Evolutionary conservation across 2,797 vertebrate species (phyloP), one percentile per base, ranked within the genome.

Genomic region (Natrix natrix): DNA sequence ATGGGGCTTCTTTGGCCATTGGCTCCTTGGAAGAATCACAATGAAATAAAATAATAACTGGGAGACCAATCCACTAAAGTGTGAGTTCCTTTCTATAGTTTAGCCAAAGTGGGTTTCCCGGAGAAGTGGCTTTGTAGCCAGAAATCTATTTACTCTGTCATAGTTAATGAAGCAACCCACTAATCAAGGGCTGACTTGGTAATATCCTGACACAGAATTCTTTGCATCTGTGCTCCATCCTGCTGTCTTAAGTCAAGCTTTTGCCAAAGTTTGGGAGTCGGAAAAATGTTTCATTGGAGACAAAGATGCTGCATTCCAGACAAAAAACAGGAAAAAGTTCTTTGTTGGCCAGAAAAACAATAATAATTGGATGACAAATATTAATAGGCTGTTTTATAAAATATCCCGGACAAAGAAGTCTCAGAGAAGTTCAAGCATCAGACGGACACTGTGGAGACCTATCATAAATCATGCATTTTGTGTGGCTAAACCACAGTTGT

Each of bases 211-310:
- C 96, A 95, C 90, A 54, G 93, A 95, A 93, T 96, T 96, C 93
- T 95, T 93, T 92, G 95, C 97, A 96, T 97, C 96, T 98, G 97
- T 97, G 97, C 96, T 95, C 96, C 97, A 96, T 95, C 95, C 95
- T 96, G 96, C 96, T 96, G 96, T 97, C 91, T 78, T 96, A 95
- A 96, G 94, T 94, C 96, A 96, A 93, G 97, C 96, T 94, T 83
- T 93, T 94, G 97, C 97, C 97, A 97, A 96, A 92, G 43, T 88
- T 96, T 93, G 90, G 61, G 90, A 96, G 26, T 11, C 4, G 32
- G 37, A 3, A 97, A 97, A 97, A 96, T 97, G 95, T 97, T 97
- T 97, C 97, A 97, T 97, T 97, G 97, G 96, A 97, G 97, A 97
- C 97, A 97, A 97, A 98, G 96, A 96, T 94, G 92, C 96, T 96